Percentiles rank a stretch among this genome's conserved stretches.
Evolutionary conservation across 1,140 invertebrate species (phyloP).

Genomic region (Rhagoletis zephyria): DNA sequence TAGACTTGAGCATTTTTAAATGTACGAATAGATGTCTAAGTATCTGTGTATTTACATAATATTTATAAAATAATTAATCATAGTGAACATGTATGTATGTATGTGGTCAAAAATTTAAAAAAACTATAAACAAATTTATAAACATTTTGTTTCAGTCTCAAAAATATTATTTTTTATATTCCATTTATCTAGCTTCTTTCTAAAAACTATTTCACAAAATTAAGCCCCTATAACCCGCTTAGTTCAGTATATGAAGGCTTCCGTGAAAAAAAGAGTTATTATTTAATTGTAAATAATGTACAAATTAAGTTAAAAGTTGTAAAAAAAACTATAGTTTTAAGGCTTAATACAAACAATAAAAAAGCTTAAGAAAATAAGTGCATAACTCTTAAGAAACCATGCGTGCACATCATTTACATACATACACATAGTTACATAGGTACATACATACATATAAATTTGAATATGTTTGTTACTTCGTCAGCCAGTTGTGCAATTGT

Average conservation of each 20-base stretch:
- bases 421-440: neutral
- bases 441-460: neutral
- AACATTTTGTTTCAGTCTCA: neutral
- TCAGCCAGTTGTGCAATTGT: neutral
- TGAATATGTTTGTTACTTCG: no score
- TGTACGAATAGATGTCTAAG: conserved; percentile 47
- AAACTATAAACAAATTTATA: neutral
- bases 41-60: conserved; percentile 12
- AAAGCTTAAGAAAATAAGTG: neutral
- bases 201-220: neutral
- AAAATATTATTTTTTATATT: no score
- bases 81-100: neutral
- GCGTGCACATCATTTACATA: neutral
- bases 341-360: neutral
- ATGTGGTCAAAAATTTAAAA: neutral
- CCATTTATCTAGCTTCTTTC: no score
- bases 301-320: conserved; percentile 15
- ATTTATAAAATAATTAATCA: neutral
- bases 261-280: neutral
- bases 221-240: neutral
- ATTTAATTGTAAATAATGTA: conserved; percentile 50
- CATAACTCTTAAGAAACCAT: neutral
- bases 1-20: conserved; percentile 51
- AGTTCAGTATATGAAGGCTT: neutral
- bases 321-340: neutral